Evolutionary conservation across 2,888 invertebrate species (phyloP).

Genomic region (Deladenus siricidicola): DNA sequence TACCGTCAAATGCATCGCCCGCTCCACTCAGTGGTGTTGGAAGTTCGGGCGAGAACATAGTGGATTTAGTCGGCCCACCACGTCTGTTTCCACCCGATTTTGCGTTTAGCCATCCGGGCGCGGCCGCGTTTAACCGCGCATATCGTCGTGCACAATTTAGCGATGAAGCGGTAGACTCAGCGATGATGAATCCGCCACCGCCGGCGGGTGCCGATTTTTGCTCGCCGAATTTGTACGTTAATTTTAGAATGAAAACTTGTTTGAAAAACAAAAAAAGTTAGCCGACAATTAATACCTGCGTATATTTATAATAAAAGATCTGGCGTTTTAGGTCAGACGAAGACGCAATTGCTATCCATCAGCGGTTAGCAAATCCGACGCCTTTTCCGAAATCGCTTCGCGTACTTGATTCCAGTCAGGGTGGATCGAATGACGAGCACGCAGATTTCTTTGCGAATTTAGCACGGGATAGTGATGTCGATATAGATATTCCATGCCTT

Average conservation of each 20-base stretch:
- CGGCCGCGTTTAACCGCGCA: background rate
- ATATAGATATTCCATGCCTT: too few relatives aligned
- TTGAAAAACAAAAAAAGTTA: too few relatives aligned
- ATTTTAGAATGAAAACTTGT: too few relatives aligned
- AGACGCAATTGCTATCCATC: background rate
- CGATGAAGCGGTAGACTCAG: background rate
- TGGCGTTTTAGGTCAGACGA: background rate
- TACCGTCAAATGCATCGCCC: too few relatives aligned
- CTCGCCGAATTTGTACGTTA: background rate
- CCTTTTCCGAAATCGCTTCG: background rate
- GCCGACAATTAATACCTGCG: too few relatives aligned
- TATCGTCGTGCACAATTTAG: background rate
- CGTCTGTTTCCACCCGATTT: background rate
- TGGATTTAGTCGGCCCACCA: background rate
- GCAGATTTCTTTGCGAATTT: too few relatives aligned
- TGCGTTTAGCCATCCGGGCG: background rate
- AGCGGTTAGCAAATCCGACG: background rate
- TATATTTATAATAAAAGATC: too few relatives aligned
- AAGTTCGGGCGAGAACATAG: background rate
- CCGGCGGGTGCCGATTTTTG: background rate
- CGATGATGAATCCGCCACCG: background rate
- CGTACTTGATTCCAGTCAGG: background rate
- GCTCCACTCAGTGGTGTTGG: too few relatives aligned
- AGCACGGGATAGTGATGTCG: too few relatives aligned
- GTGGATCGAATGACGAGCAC: too few relatives aligned